A percentile compares a stretch with the other conserved stretches of the same genome.
Conservation (phyloP, 1,140 invertebrate genomes). For the Solen grandis region DNA sequence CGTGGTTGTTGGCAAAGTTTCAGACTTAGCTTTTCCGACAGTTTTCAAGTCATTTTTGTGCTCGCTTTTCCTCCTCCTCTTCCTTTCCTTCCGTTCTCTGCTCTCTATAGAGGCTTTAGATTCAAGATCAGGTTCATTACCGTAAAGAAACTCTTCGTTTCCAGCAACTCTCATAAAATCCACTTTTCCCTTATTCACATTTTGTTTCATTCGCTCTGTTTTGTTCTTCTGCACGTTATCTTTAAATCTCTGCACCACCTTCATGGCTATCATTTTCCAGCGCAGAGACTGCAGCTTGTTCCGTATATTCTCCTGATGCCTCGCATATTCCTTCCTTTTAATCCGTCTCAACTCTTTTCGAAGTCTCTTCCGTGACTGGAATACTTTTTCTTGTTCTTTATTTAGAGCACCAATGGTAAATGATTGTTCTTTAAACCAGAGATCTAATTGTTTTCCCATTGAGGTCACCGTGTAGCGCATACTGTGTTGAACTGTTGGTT, state of each 20-base stretch:
- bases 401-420: constrained; percentile 38
- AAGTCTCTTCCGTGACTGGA: constrained; percentile 27
- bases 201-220: neutral
- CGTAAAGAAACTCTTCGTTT: constrained; percentile 23
- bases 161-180: constrained; percentile 7
- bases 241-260: constrained; percentile 38
- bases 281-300: constrained; percentile 27
- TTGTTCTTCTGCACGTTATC: constrained; percentile 28
- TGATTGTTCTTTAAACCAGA: constrained; percentile 52
- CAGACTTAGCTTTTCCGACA: neutral
- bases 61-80: neutral
- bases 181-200: constrained; percentile 2
- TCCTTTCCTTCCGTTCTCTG: neutral
- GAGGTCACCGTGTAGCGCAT: constrained; percentile 23
- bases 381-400: constrained; percentile 44
- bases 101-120: neutral
- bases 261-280: constrained; percentile 36
- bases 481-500: constrained; percentile 28
- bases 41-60: neutral
- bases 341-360: constrained; percentile 27
- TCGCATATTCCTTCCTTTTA: constrained; percentile 34
- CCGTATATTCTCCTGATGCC: constrained; percentile 22
- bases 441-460: constrained; percentile 47
- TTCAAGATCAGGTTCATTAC: neutral
- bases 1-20: neutral